phyloP scores from a whole-genome alignment of 2,888 invertebrate genomes.

The Tanypteryx hageni region DNA sequence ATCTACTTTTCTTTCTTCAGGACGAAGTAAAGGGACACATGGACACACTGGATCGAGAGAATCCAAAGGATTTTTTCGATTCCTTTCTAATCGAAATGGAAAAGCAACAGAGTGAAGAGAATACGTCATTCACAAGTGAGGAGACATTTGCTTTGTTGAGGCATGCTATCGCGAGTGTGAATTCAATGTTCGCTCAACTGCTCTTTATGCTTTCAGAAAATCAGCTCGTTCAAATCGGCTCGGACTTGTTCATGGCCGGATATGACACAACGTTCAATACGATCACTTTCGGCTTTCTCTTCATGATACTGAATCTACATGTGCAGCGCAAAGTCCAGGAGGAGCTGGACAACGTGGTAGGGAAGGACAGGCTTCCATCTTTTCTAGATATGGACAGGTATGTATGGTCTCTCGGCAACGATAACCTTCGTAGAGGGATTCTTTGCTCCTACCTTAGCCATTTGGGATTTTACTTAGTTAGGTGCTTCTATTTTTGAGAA shows the following conservation, averaged over 20 bases:
- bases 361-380: constrained; percentile 69
- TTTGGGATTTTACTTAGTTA: no score
- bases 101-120: constrained; percentile 46
- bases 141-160: neutral
- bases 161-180: neutral
- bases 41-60: constrained; percentile 65
- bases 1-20: neutral
- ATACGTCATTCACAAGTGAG: constrained; percentile 40
- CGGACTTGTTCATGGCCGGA: constrained; percentile 68
- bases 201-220: constrained; percentile 66
- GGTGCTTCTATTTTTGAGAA: no score
- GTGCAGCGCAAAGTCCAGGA: constrained; percentile 69
- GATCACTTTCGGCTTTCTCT: constrained; percentile 68
- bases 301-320: constrained; percentile 69
- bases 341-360: constrained; percentile 70
- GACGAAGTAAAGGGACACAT: constrained; percentile 68
- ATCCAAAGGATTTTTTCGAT: constrained; percentile 69
- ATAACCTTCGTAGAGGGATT: neutral
- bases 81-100: constrained; percentile 69
- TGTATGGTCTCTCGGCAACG: neutral
- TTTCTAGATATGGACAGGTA: constrained; percentile 69
- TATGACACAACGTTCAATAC: constrained; percentile 68
- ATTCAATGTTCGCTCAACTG: neutral
- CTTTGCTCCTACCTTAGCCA: neutral
- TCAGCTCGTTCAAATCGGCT: constrained; percentile 67